Evolutionary conservation across 1,140 invertebrate species (phyloP).

Genomic region (Sinella curviseta): DNA sequence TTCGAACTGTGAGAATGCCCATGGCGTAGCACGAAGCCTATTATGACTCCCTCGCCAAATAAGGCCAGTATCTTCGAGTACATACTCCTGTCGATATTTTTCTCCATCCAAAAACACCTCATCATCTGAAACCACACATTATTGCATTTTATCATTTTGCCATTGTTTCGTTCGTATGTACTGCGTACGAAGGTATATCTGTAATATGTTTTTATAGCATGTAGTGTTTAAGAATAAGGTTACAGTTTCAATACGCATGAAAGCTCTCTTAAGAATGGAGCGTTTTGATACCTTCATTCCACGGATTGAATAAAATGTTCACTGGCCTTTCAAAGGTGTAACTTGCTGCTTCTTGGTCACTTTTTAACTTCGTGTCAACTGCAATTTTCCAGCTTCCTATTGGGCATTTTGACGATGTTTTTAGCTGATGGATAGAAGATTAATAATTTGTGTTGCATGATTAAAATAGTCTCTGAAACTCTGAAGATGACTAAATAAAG

Average conservation of each 20-base stretch:
- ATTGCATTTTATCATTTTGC: no score
- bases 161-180: no score
- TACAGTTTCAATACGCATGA: no score
- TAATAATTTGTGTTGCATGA: constrained; percentile 54
- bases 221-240: no score
- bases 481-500: no score
- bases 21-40: constrained; percentile 75
- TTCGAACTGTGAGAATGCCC: constrained; percentile 91
- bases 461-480: not conserved
- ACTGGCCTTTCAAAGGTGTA: constrained; percentile 67
- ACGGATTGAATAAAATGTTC: constrained; percentile 83
- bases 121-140: constrained; percentile 58
- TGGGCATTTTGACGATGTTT: constrained; percentile 69
- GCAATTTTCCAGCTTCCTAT: constrained; percentile 85
- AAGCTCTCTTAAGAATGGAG: no score
- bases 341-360: constrained; percentile 59
- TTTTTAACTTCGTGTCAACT: constrained; percentile 75
- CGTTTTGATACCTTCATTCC: constrained; percentile 64
- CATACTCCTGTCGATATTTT: constrained; percentile 77
- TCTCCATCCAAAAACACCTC: constrained; percentile 65
- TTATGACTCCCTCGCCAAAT: constrained; percentile 88
- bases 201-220: no score
- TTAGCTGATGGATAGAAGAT: constrained; percentile 63
- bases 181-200: no score
- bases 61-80: constrained; percentile 80